phyloP scores from a whole-genome alignment of 2,888 invertebrate genomes.

The Volucella inflata region DNA sequence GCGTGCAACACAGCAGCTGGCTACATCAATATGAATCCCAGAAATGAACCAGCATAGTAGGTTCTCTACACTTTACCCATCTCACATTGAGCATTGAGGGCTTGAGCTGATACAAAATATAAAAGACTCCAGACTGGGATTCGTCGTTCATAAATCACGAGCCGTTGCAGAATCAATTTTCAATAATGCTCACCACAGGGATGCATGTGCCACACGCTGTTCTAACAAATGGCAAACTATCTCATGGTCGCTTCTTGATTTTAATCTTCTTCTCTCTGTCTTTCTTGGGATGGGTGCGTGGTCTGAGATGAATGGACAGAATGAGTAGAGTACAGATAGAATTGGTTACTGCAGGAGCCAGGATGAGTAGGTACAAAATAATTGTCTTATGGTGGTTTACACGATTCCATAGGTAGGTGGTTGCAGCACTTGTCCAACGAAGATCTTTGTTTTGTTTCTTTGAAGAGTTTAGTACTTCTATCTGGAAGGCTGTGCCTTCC shows the following conservation, averaged over 20 bases:
- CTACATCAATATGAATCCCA: conserved; percentile 55
- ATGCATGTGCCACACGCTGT: conserved; percentile 77
- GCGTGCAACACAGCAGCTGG: conserved; percentile 51
- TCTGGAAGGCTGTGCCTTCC: too few relatives aligned
- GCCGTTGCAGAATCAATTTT: conserved; percentile 77
- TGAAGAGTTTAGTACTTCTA: not conserved
- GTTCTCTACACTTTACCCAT: not conserved
- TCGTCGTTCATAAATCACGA: conserved; percentile 76
- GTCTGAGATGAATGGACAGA: conserved; percentile 34
- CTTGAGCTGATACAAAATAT: not conserved
- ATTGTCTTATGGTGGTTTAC: conserved; percentile 66
- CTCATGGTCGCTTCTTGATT: conserved; percentile 78
- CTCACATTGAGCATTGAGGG: conserved; percentile 10
- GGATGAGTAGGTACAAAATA: conserved; percentile 55
- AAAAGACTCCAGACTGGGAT: conserved; percentile 58
- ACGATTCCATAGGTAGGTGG: conserved; percentile 60
- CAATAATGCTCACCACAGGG: conserved; percentile 78
- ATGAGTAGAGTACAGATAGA: conserved; percentile 22
- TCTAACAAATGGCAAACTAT: conserved; percentile 78
- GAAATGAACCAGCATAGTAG: conserved; percentile 49
- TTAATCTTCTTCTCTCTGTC: conserved; percentile 75
- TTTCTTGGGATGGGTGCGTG: conserved; percentile 37
- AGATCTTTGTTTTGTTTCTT: conserved; percentile 10
- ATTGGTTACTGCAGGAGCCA: conserved; percentile 2
- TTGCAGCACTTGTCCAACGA: conserved; percentile 1